Base-by-base conservation (phyloP, 2,888 invertebrate genomes). In the Lapara coniferarum region DNA sequence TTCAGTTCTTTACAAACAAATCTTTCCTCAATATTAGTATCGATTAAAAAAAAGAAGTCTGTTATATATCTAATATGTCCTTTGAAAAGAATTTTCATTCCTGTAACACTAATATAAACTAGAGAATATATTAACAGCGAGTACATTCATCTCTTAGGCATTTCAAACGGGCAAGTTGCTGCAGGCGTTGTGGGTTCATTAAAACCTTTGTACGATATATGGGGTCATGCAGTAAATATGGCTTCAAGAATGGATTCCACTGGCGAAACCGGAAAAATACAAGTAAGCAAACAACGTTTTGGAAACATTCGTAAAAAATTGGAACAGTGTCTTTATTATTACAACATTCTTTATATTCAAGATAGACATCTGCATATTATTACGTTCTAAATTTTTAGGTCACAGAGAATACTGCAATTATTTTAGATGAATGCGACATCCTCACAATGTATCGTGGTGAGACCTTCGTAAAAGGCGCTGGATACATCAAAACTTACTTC, bases 151-250 rank as follows among this genome's bases (percentile, higher is more conserved):
- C 10, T 63, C 49, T 46, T 7, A 96, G 98, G 99, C 72, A 97
- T 99, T 81, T 97, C 97, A 52, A 96, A 97, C 81, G 99, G 99
- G 0, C 96, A 97, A 77, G 96, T 98, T 8, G 97, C 98, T 73
- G 98, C 99, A 0, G 99, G 99, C 4, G 98, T 99, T 0, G 98
- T 99, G 4, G 99, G 98, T 0, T 97, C 98, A 0, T 96, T 97
- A 72, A 99, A 99, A 84, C 99, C 99, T 0, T 95, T 98, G 63
- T 99, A 98, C 86, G 99, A 99, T 85, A 98, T 99, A 81, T 99
- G 99, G 98, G 99, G 99, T 0, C 97, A 99, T 88, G 97, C 98
- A 0, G 99, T 99, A 0, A 99, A 99, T 89, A 97, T 99, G 95
- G 98, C 99, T 4, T 98, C 98, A 0, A 95, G 99, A 80, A 98